These are phyloP conservation scores for Percopsis omiscomaycus DNA, from an alignment of 2,797 vertebrate genomes.

Conservation along the genomic window DNA sequence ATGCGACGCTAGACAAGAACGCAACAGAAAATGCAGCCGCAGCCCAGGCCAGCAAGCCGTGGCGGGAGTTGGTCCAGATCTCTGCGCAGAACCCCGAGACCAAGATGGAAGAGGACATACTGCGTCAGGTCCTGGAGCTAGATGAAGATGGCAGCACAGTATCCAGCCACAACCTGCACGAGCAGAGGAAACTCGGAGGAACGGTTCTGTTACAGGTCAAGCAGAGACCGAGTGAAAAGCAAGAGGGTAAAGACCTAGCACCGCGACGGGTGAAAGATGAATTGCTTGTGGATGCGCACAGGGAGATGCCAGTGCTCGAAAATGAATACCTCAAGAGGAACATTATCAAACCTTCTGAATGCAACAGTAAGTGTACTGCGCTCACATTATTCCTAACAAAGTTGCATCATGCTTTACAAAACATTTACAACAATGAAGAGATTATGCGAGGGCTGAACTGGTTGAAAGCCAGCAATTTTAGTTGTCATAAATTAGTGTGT, in stretches of 20 bases:
- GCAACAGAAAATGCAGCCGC: not conserved
- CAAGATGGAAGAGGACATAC: slow-evolving; percentile 29
- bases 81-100: slow-evolving; percentile 25
- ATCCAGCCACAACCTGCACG: slow-evolving; percentile 30
- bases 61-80: slow-evolving; percentile 22
- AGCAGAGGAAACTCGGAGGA: slow-evolving; percentile 23
- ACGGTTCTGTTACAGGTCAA: not conserved
- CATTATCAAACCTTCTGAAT: not conserved
- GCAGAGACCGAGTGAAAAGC: no score
- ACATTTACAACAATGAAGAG: not conserved
- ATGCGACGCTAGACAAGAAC: not conserved
- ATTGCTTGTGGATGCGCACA: slow-evolving; percentile 8
- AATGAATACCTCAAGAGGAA: slow-evolving; percentile 34
- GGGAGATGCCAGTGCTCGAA: slow-evolving; percentile 52
- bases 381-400: not conserved
- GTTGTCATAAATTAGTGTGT: no score
- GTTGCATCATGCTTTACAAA: not conserved
- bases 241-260: not conserved
- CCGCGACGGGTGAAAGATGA: not conserved
- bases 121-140: not conserved
- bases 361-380: not conserved
- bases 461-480: no score
- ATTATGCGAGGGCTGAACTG: no score
- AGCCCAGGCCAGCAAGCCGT: not conserved
- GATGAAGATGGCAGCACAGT: slow-evolving; percentile 3